Evolutionary conservation across 2,113 vertebrate genomes (phyloP).

Genomic region (Osmerus eperlanus): DNA sequence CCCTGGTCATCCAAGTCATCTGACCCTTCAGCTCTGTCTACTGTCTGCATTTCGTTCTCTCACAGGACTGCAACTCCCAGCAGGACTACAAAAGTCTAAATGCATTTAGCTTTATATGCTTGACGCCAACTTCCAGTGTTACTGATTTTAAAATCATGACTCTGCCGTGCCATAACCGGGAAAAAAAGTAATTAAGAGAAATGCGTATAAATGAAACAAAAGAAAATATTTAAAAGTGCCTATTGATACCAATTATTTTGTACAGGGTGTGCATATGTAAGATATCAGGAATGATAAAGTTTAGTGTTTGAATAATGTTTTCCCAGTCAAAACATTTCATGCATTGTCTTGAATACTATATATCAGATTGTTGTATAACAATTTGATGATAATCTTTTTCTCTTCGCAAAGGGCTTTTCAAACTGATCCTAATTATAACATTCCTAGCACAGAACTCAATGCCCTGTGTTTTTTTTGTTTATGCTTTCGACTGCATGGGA

Average conservation of each 20-base stretch:
- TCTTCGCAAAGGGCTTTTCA: slow-evolving; percentile 2
- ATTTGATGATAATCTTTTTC: slow-evolving; percentile 15
- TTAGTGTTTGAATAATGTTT: slow-evolving; percentile 46
- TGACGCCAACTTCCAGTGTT: slow-evolving; percentile 29
- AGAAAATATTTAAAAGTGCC: slow-evolving; percentile 74
- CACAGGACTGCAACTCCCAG: slow-evolving; percentile 36
- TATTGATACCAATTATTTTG: slow-evolving; percentile 66
- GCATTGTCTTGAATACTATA: slow-evolving; percentile 23
- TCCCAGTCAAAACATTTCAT: slow-evolving; percentile 35
- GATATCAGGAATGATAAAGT: slow-evolving; percentile 35
- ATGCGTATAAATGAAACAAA: slow-evolving; percentile 43
- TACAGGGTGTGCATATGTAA: slow-evolving; percentile 57
- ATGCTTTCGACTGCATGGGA: not conserved
- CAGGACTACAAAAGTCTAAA: slow-evolving; percentile 41
- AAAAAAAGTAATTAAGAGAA: slow-evolving; percentile 18
- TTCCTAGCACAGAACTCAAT: slow-evolving; percentile 7
- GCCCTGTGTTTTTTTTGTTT: slow-evolving; percentile 6
- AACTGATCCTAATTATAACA: slow-evolving; percentile 27
- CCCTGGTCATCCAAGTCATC: slow-evolving; percentile 24
- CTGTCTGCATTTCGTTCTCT: slow-evolving; percentile 16
- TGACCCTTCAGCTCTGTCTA: slow-evolving; percentile 18
- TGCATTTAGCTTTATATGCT: slow-evolving; percentile 46
- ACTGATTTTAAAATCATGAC: slow-evolving; percentile 43
- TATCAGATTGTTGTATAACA: slow-evolving; percentile 23
- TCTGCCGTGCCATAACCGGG: slow-evolving; percentile 54